Percentiles rank a stretch among this genome's conserved stretches.
These are phyloP conservation scores for Amblyteles armatorius DNA, from an alignment of 2,888 invertebrate species.

Conservation along the genomic window DNA sequence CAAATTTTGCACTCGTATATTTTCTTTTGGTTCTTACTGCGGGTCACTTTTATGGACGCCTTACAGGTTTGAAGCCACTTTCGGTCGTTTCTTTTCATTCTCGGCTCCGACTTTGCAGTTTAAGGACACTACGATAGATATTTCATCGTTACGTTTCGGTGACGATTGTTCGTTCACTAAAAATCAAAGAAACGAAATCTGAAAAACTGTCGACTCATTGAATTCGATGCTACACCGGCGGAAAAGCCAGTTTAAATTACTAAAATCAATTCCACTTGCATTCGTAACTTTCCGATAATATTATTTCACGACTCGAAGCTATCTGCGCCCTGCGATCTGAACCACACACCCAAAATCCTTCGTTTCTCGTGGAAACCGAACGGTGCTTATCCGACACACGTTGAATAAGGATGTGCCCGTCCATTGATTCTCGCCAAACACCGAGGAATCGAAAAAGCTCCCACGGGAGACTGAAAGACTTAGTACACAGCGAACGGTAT, in stretches of 20 bases:
- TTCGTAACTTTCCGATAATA: background rate
- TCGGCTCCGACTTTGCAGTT: too few species aligned
- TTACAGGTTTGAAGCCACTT: too few species aligned
- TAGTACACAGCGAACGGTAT: background rate
- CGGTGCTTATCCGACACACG: conserved; percentile 12
- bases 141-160: too few species aligned
- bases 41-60: too few species aligned
- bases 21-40: background rate
- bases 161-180: too few species aligned
- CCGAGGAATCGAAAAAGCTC: conserved; percentile 12
- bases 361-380: background rate
- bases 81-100: too few species aligned
- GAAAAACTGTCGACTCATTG: background rate
- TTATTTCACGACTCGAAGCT: background rate
- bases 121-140: too few species aligned
- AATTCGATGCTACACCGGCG: too few species aligned
- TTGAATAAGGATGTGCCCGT: background rate
- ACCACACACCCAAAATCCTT: background rate
- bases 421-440: conserved; percentile 10
- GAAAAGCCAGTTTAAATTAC: background rate
- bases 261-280: background rate
- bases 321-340: background rate
- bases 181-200: too few species aligned
- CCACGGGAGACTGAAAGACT: background rate
- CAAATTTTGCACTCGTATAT: background rate